Percentiles rank a stretch among this genome's conserved stretches.
Evolutionary conservation across 2,888 invertebrate species (phyloP).

Genomic region (Steinernema scapterisci): DNA sequence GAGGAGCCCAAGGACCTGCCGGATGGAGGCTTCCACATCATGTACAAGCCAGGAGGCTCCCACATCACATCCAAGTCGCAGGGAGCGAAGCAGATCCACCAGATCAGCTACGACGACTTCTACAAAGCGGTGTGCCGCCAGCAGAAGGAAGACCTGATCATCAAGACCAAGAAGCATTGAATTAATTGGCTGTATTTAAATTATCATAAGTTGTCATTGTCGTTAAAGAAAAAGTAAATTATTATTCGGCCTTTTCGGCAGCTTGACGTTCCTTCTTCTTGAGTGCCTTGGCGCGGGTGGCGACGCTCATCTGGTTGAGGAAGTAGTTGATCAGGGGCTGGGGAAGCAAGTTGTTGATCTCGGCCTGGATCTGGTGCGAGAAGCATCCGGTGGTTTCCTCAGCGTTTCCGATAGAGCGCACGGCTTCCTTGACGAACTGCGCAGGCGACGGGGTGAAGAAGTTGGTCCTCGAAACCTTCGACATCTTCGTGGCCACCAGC

Average conservation of each 20-base stretch:
- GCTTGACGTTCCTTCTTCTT: conserved; percentile 53
- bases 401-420: conserved; percentile 57
- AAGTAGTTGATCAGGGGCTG: conserved; percentile 50
- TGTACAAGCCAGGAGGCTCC: background rate
- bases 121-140: background rate
- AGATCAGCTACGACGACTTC: background rate
- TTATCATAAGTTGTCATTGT: too few species aligned
- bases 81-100: background rate
- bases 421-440: conserved; percentile 51
- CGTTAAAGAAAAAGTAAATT: background rate
- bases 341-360: conserved; percentile 50
- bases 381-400: conserved; percentile 62
- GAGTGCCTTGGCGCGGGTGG: conserved; percentile 60
- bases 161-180: too few species aligned
- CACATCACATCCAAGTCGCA: background rate
- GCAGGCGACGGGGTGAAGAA: conserved; percentile 56
- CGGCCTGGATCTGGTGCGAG: conserved; percentile 53
- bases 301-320: conserved; percentile 48
- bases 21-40: background rate
- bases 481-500: conserved; percentile 65
- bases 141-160: background rate
- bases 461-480: conserved; percentile 52
- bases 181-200: background rate
- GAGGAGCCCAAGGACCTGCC: background rate
- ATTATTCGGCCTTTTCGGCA: conserved; percentile 44